phyloP scores from a whole-genome alignment of 2,888 invertebrate genomes.

The Ectropis crepuscularia region DNA sequence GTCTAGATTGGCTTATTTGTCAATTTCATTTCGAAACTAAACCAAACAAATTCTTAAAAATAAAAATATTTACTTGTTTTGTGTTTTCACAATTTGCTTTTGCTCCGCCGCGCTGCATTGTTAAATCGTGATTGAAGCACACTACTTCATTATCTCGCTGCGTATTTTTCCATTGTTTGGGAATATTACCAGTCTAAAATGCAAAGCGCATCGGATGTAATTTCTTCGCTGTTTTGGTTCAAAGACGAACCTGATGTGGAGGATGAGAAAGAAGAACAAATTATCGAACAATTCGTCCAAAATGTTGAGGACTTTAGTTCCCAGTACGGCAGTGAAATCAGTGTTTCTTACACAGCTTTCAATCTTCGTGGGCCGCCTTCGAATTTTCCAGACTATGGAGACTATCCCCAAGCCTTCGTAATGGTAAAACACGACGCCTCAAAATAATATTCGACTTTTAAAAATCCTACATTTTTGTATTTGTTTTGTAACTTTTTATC shows the following conservation, averaged over 20 bases:
- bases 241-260: conserved; percentile 64
- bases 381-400: conserved; percentile 95
- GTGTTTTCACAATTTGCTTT: neutral
- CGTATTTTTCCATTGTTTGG: conserved; percentile 12
- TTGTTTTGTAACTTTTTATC: neutral
- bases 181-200: conserved; percentile 49
- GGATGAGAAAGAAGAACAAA: conserved; percentile 65
- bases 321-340: conserved; percentile 94
- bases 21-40: neutral
- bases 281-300: conserved; percentile 91
- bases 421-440: conserved; percentile 86
- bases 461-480: neutral
- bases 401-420: conserved; percentile 95
- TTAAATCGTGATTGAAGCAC: conserved; percentile 1
- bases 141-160: neutral
- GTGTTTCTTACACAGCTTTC: conserved; percentile 94
- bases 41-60: conserved; percentile 1
- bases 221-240: conserved; percentile 74
- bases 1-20: neutral
- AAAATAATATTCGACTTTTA: neutral
- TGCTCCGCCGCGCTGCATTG: neutral
- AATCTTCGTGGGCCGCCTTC: conserved; percentile 94
- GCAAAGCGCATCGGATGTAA: conserved; percentile 76
- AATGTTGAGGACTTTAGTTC: conserved; percentile 94
- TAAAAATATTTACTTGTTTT: conserved; percentile 7